These are phyloP conservation scores for Ophion obscuratus DNA, from an alignment of 2,888 invertebrate species.

Conservation along the genomic window DNA sequence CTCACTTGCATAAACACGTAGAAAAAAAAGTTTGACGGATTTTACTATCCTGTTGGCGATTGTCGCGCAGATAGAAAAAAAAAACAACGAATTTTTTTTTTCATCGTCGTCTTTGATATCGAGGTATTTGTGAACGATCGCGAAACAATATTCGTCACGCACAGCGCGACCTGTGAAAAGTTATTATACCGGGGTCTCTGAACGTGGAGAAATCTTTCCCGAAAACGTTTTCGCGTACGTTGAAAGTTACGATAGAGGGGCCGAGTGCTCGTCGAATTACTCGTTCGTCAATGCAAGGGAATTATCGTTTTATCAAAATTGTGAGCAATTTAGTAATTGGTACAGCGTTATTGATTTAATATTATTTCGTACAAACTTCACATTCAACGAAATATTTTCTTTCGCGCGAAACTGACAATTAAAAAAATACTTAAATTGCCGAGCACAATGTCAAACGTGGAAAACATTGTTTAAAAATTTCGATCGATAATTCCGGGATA, in stretches of 20 bases:
- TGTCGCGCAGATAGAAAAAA: neutral
- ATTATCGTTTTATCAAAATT: too few species aligned
- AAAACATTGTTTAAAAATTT: too few species aligned
- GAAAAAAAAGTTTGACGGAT: conserved; percentile 9
- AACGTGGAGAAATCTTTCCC: neutral
- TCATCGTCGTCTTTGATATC: neutral
- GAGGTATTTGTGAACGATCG: neutral
- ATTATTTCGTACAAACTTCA: too few species aligned
- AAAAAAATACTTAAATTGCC: too few species aligned
- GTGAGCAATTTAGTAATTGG: too few species aligned
- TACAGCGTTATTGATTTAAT: too few species aligned
- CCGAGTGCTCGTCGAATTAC: neutral
- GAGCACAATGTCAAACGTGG: too few species aligned
- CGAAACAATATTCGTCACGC: neutral
- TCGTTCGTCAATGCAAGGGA: too few species aligned
- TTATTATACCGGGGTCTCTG: neutral
- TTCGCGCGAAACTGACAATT: too few species aligned
- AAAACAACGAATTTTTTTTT: neutral
- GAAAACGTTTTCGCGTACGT: neutral
- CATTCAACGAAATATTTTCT: too few species aligned
- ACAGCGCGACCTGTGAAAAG: neutral
- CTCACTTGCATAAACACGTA: conserved; percentile 2
- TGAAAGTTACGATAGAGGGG: neutral
- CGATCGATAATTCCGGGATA: too few species aligned
- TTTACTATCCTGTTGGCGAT: neutral